These are phyloP conservation scores for Rostratula benghalensis DNA, from an alignment of 2,113 vertebrate species.

Conservation along the genomic window DNA sequence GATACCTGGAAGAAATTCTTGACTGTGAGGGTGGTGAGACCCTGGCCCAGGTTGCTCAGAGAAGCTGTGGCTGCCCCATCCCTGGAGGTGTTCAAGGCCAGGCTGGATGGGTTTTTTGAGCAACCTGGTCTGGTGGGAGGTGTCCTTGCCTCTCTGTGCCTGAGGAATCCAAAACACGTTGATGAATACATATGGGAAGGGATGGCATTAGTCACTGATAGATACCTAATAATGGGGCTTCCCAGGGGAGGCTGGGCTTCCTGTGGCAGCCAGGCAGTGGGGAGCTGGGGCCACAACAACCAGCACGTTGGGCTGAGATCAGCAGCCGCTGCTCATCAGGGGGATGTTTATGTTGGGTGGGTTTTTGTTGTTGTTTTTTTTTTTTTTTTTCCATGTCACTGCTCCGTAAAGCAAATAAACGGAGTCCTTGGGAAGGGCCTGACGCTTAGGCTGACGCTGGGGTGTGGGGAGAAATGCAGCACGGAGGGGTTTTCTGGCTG, in stretches of 20 bases:
- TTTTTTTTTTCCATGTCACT: background rate
- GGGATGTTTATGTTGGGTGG: background rate
- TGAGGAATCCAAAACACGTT: background rate
- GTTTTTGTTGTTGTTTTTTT: too few relatives aligned
- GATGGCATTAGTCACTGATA: background rate
- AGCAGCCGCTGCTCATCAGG: background rate
- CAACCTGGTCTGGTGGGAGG: background rate
- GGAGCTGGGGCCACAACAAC: background rate
- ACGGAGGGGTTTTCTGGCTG: background rate
- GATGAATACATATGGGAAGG: background rate
- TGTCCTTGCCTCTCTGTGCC: background rate
- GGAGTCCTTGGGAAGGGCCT: background rate
- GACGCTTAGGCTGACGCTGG: background rate
- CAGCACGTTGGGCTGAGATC: background rate
- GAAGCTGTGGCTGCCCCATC: background rate
- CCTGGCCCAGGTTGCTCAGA: background rate
- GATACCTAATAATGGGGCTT: background rate
- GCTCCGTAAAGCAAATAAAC: background rate
- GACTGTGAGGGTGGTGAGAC: background rate
- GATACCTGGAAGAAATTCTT: background rate
- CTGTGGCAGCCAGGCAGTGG: background rate
- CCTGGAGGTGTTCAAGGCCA: background rate
- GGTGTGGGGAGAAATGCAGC: background rate
- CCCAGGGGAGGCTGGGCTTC: background rate
- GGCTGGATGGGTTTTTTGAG: background rate